Percentiles rank a stretch among this genome's conserved stretches.
Conservation (phyloP, 1,140 invertebrate genomes). For the Aphelenchoides besseyi region DNA sequence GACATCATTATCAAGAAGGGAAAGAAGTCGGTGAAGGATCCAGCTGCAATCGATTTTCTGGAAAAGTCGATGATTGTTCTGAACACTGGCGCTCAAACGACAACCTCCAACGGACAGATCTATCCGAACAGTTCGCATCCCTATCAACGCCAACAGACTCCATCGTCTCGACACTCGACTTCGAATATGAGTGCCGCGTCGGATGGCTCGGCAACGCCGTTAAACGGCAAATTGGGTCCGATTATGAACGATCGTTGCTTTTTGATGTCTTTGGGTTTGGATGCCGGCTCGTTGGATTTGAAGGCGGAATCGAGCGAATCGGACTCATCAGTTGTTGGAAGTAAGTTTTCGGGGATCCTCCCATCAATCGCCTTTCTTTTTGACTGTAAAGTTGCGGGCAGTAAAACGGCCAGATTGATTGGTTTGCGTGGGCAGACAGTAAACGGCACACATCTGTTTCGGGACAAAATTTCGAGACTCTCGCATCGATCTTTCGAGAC, state of each 20-base stretch:
- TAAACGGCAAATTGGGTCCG: slow-evolving; percentile 1
- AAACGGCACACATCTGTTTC: too few species aligned
- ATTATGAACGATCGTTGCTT: slow-evolving; percentile 31
- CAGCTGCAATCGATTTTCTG: slow-evolving; percentile 58
- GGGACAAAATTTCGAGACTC: too few species aligned
- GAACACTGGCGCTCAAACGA: slow-evolving; percentile 17
- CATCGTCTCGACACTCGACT: slow-evolving; percentile 7
- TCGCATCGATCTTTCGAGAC: not conserved
- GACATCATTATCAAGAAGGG: slow-evolving; percentile 62
- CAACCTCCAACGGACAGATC: not conserved
- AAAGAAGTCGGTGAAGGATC: slow-evolving; percentile 59
- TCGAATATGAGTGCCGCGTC: slow-evolving; percentile 8
- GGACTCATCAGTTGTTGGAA: slow-evolving; percentile 28
- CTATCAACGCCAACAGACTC: not conserved
- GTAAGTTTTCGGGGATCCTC: slow-evolving; percentile 4
- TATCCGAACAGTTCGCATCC: not conserved
- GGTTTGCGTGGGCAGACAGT: too few species aligned
- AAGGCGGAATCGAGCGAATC: slow-evolving; percentile 39
- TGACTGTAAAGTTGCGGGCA: not conserved
- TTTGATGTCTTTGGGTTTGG: slow-evolving; percentile 55
- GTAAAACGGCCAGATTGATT: not conserved
- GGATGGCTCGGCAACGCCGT: slow-evolving; percentile 2
- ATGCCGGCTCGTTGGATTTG: slow-evolving; percentile 46
- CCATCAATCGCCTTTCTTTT: not conserved
- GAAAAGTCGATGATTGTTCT: slow-evolving; percentile 61